Base-by-base conservation (phyloP, 2,888 invertebrate species). In the Ormyrus rosae region DNA sequence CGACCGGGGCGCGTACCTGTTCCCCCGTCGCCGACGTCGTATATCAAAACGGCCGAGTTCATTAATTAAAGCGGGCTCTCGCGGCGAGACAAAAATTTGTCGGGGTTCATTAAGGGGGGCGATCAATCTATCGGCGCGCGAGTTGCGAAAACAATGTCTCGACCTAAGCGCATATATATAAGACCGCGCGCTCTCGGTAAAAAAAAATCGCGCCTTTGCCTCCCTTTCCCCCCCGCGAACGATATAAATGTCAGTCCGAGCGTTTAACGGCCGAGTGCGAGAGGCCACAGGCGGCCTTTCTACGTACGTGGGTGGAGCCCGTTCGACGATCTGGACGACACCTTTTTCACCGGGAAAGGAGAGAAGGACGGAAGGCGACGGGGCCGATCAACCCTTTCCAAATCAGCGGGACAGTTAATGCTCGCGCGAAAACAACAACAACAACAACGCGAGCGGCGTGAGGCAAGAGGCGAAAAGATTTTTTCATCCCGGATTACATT, bases 291-390 rank as follows among this genome's bases (percentile, higher is more conserved):
- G 58, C 34, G 55, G 78, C 73, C 69, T 79, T 69, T 79, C 65
- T 67, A 80, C 71, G 53, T 67, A 80, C 71, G 80, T 80, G 70
- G 80, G 80, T 75, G 75, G 71, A 80, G 74, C 65, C 65, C 53
- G 64, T 11, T 34, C 61, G 13, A 19, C 61, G 67, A 34, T 34
- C 34, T 34, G 34, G 34, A 78, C 58, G 53, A 65, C 72, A 77
- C 51, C 70, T 53, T 19, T 51, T n/a, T 8, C 34, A 51, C 8
- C 50, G 56, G 48, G 61, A 34, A 34, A 60, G 34, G 48, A 50
- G 34, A 46, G 51, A 65, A 13, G 71, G 50, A 11, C 9, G 48
- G n/a, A 13, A 77, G 50, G 9, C 9, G 48, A 5, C 34, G 55
- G 11, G 50, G 50, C 13, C 6, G 65, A 9, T 13, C 53, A 46